Conservation (phyloP, 2,888 invertebrate genomes). For the Blastobasis lacticolella region DNA sequence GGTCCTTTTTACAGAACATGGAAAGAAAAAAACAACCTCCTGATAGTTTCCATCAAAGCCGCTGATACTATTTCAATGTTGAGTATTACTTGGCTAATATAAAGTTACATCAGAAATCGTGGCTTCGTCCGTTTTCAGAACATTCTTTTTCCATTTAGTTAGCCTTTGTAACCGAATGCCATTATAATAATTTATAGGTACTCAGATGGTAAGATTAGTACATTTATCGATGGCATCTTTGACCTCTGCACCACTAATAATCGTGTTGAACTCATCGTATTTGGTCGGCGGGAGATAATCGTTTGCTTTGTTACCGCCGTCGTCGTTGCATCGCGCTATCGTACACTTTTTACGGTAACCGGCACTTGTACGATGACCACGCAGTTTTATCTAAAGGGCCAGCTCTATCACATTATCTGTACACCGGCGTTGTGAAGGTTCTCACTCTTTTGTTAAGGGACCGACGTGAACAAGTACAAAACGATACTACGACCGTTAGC, state of each 20-base stretch:
- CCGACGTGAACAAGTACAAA: no score
- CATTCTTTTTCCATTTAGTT: constrained; percentile 18
- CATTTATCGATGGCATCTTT: constrained; percentile 52
- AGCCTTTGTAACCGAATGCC: constrained; percentile 23
- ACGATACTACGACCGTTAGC: no score
- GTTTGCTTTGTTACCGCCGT: constrained; percentile 35
- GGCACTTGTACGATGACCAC: constrained; percentile 22
- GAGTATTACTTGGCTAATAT: constrained; percentile 1
- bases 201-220: constrained; percentile 36
- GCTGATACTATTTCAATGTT: constrained; percentile 7
- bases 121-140: constrained; percentile 10
- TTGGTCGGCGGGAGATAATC: constrained; percentile 41
- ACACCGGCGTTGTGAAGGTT: no score
- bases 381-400: constrained; percentile 4
- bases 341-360: constrained; percentile 23
- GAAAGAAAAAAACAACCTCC: no score
- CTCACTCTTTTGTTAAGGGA: no score
- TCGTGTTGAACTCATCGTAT: constrained; percentile 49
- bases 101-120: constrained; percentile 4
- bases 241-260: constrained; percentile 62
- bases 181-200: constrained; percentile 23
- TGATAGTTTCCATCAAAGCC: not conserved
- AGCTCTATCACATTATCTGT: not conserved
- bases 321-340: constrained; percentile 19
- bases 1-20: no score